Conservation (phyloP, 2,797 vertebrate species). For the Phrynocephalus vlangalii region DNA sequence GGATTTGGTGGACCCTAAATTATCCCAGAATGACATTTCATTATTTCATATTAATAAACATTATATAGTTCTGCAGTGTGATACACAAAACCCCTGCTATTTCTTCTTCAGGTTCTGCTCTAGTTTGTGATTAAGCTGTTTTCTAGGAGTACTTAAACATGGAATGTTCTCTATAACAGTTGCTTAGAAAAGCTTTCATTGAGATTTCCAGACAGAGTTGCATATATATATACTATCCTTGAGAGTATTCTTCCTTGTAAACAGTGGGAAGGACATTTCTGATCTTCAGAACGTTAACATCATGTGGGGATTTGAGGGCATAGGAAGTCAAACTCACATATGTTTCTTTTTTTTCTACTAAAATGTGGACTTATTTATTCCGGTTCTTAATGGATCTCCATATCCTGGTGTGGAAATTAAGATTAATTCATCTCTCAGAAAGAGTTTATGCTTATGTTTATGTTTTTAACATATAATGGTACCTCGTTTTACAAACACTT, state of each 20-base stretch:
- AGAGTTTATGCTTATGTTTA: background rate
- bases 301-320: background rate
- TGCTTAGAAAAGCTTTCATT: background rate
- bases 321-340: background rate
- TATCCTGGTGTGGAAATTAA: background rate
- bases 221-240: background rate
- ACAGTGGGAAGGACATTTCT: background rate
- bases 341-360: background rate
- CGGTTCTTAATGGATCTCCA: background rate
- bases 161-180: no score
- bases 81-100: no score
- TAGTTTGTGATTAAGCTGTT: background rate
- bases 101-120: no score
- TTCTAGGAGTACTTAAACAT: background rate
- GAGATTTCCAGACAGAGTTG: no score
- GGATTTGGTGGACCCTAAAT: no score
- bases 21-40: no score
- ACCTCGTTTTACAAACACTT: no score
- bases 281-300: background rate
- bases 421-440: background rate
- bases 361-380: background rate
- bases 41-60: no score
- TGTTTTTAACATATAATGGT: no score
- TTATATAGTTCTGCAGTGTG: no score
- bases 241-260: background rate